Conservation (phyloP, 2,888 invertebrate genomes). For the Amphipoea lucens region DNA sequence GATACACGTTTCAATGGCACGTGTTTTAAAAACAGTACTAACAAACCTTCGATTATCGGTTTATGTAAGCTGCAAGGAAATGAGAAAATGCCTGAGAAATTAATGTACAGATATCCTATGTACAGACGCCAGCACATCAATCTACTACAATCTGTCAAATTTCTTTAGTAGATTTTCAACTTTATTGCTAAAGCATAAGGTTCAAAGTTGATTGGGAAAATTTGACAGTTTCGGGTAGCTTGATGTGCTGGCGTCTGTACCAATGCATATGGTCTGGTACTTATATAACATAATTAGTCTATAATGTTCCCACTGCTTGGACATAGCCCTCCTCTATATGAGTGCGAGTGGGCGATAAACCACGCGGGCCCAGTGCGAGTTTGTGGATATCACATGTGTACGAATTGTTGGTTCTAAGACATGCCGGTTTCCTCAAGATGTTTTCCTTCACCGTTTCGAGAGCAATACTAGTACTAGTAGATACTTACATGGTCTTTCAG, state of each 20-base stretch:
- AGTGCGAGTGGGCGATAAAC: background rate
- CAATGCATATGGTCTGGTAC: background rate
- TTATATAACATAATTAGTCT: background rate
- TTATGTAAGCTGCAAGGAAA: conserved; percentile 49
- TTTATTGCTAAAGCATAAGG: no score
- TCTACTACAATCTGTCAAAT: no score
- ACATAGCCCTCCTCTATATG: background rate
- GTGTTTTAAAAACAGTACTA: conserved; percentile 48
- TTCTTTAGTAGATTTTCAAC: no score
- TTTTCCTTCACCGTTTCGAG: background rate
- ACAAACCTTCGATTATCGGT: conserved; percentile 48
- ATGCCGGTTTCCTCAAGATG: background rate
- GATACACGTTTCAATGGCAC: conserved; percentile 24
- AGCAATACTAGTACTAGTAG: background rate
- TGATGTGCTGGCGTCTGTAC: background rate
- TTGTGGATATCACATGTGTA: background rate
- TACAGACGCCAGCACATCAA: background rate
- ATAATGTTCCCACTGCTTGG: no score
- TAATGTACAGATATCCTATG: conserved; percentile 21
- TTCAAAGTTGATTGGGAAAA: no score
- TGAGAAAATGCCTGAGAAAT: conserved; percentile 37
- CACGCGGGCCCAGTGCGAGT: background rate
- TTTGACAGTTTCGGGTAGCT: no score
- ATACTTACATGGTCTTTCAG: background rate
- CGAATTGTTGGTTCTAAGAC: background rate